phyloP scores from a whole-genome alignment of 2,797 vertebrate species.

The Gadopsis marmoratus region DNA sequence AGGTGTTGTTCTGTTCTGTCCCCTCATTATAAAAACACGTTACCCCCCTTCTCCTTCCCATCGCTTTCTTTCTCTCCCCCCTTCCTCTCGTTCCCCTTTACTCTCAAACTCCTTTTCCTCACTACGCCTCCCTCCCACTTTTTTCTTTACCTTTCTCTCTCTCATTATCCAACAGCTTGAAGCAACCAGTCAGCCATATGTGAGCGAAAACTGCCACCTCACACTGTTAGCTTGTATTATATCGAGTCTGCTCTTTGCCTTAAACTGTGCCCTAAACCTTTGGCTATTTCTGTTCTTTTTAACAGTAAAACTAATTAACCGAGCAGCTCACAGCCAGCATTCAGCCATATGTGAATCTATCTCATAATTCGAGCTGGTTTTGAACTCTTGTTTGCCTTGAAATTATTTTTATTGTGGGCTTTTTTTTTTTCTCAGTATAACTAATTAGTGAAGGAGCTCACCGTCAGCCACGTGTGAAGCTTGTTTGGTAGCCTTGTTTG shows the following conservation, averaged over 20 bases:
- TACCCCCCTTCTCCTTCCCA: conserved; percentile 31
- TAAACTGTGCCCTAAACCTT: conserved; percentile 82
- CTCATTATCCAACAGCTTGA: conserved; percentile 85
- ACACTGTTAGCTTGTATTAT: conserved; percentile 77
- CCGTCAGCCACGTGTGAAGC: conserved; percentile 63
- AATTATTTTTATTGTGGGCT: conserved; percentile 49
- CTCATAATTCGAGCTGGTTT: conserved; percentile 57
- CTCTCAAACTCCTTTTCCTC: conserved; percentile 31
- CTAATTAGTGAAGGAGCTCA: conserved; percentile 69
- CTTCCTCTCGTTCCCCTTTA: conserved; percentile 12
- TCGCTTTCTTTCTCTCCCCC: conserved; percentile 29
- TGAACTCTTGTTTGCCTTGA: conserved; percentile 57
- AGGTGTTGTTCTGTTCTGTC: conserved; percentile 79
- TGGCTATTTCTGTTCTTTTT: conserved; percentile 77
- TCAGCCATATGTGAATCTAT: conserved; percentile 67
- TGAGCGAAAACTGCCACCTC: conserved; percentile 79
- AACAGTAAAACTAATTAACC: conserved; percentile 81
- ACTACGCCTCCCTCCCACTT: not conserved
- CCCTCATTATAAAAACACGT: conserved; percentile 76
- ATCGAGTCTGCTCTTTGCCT: conserved; percentile 70
- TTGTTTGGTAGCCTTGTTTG: conserved; percentile 49
- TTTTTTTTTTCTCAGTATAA: conserved; percentile 24
- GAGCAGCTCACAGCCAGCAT: conserved; percentile 65
- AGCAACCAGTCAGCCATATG: conserved; percentile 84
- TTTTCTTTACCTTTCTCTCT: conserved; percentile 66